Evolutionary conservation across 1,140 invertebrate genomes (phyloP).

Genomic region (Ostrea edulis): DNA sequence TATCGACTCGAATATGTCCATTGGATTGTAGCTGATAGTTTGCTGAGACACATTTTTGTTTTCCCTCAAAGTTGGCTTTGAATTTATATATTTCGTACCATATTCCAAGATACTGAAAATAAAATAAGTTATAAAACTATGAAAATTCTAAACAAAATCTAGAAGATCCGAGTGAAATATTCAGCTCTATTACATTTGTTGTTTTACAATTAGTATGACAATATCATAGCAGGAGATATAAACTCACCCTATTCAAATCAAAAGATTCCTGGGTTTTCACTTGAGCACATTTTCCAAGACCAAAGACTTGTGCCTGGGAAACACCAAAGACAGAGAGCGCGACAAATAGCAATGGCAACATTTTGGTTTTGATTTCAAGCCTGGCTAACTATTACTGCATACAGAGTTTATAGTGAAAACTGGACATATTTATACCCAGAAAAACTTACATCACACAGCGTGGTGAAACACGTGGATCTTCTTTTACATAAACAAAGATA

Average conservation of each 20-base stretch:
- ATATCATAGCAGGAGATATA: too few relatives aligned
- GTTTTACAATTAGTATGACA: too few relatives aligned
- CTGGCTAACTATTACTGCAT: neutral
- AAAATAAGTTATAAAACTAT: neutral
- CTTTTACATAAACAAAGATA: neutral
- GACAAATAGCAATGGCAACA: neutral
- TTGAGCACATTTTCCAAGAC: slow-evolving; percentile 41
- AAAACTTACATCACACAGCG: neutral
- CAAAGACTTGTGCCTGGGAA: slow-evolving; percentile 41
- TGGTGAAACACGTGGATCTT: neutral
- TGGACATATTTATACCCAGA: neutral
- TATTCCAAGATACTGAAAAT: slow-evolving; percentile 48
- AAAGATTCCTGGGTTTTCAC: slow-evolving; percentile 24
- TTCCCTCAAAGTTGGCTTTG: slow-evolving; percentile 46
- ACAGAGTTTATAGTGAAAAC: neutral
- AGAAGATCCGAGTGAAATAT: neutral
- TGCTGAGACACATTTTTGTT: slow-evolving; percentile 46
- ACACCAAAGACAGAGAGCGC: slow-evolving; percentile 11
- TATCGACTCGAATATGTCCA: slow-evolving; percentile 48
- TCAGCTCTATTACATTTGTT: neutral
- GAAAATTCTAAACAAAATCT: neutral
- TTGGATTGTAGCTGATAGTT: slow-evolving; percentile 50
- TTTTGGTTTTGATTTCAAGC: neutral
- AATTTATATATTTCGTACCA: slow-evolving; percentile 57
- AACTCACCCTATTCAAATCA: slow-evolving; percentile 43